Evolutionary conservation across 2,113 vertebrate genomes (phyloP).

Genomic region (Martes martes): DNA sequence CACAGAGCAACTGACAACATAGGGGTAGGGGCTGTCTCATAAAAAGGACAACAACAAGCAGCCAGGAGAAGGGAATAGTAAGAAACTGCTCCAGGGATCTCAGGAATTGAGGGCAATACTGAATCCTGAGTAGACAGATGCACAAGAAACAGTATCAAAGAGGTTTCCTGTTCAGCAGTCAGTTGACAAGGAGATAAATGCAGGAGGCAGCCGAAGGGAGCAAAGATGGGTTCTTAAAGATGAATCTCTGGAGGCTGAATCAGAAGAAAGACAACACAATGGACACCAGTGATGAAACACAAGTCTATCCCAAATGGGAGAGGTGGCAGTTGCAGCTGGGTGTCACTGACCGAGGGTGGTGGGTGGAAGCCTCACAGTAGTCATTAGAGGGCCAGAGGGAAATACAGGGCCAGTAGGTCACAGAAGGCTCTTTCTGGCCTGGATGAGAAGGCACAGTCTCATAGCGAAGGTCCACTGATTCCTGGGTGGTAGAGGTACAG

Average conservation of each 20-base stretch:
- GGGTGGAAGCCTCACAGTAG: no score
- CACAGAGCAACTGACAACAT: neutral
- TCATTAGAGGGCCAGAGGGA: no score
- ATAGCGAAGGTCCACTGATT: no score
- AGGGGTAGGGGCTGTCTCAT: neutral
- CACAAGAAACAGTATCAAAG: slow-evolving; percentile 60
- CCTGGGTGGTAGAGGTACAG: no score
- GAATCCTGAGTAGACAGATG: neutral
- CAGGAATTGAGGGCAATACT: neutral
- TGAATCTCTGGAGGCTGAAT: slow-evolving; percentile 20
- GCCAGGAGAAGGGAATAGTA: neutral
- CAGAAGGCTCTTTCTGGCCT: no score
- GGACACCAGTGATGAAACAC: neutral
- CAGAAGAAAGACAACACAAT: neutral
- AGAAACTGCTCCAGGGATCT: neutral
- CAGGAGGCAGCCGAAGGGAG: slow-evolving; percentile 4
- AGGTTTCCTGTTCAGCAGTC: slow-evolving; percentile 58
- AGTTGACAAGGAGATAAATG: neutral
- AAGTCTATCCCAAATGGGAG: neutral
- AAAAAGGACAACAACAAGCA: neutral
- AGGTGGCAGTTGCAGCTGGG: neutral
- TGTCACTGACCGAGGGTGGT: neutral
- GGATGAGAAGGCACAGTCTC: no score
- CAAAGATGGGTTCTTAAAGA: neutral
- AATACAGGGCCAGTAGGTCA: no score